Percentiles rank a stretch among this genome's conserved stretches.
phyloP scores from a whole-genome alignment of 2,113 vertebrate genomes.

The Columba livia region DNA sequence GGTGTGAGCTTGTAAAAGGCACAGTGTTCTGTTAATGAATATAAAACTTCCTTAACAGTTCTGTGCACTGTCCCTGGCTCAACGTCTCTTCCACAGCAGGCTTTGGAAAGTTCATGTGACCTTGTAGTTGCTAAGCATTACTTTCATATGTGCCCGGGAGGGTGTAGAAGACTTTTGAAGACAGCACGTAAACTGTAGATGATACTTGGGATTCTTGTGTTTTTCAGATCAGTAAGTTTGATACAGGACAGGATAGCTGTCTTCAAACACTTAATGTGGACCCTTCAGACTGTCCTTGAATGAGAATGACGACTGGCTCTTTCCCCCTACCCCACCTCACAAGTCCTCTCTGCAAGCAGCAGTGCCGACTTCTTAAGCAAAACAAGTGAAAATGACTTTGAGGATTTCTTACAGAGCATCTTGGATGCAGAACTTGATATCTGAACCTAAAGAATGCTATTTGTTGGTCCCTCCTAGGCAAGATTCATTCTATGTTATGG shows the following conservation, averaged over 20 bases:
- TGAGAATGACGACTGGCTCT: not conserved
- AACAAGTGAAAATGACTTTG: not conserved
- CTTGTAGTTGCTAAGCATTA: accelerated
- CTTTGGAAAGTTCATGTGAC: not conserved
- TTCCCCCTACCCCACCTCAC: not conserved
- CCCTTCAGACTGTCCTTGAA: accelerated
- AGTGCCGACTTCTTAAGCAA: not conserved
- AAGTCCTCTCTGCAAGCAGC: not conserved
- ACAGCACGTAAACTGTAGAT: not conserved
- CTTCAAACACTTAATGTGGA: accelerated
- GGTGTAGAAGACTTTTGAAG: too few species aligned
- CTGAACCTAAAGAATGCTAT: not conserved
- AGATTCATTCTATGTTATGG: accelerated
- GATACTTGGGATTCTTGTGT: not conserved
- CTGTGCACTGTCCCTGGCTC: not conserved
- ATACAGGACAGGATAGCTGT: not conserved
- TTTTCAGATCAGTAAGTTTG: not conserved
- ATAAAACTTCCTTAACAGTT: too few species aligned
- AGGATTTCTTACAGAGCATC: not conserved
- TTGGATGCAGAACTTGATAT: not conserved
- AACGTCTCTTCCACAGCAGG: not conserved
- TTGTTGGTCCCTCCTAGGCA: not conserved
- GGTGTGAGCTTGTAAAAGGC: not conserved
- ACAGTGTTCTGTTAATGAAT: not conserved
- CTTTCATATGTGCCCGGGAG: not conserved